Base-by-base conservation (phyloP, 2,888 invertebrate species). In the Hypselothyrea guttata region DNA sequence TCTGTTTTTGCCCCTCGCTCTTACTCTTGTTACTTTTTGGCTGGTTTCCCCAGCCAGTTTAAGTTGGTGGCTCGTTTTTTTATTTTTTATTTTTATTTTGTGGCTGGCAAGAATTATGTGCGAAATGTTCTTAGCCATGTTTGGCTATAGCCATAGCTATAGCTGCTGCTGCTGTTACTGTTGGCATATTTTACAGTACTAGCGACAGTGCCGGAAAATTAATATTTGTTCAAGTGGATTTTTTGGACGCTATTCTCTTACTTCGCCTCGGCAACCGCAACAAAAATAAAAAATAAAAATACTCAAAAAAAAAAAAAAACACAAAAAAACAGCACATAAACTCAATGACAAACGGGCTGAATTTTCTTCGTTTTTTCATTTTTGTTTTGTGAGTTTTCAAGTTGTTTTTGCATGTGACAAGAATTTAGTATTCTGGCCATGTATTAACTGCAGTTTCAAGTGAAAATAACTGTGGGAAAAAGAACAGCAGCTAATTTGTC, bases 161-260 rank as follows among this genome's bases (percentile, higher is more conserved):
- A 42, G 45, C 42, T 13, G 37, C 37, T 33, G 41, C 40, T 40
- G 45, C 30, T 27, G 45, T 46, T 40, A 33, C 34, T 77, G 53
- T 45, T 68, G 57, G 34, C 22, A 30, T 51, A 48, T 63, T 54
- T 35, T 44, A 22, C 56, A 47, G 58, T 4, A 42, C 60, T 61
- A 60, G 65, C 62, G 63, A 75, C 84, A 79, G 61, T 62, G 75
- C 55, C 67, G 62, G 67, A 83, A 79, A 83, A 77, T 77, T 83
- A 83, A 79, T 77, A 76, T 79, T 77, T 83, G 64, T 79, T 46
- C 81, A 73, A 77, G 84, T 73, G 71, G 62, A 75, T 75, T 83
- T 78, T 22, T 61, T 34, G 13, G 53, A 47, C 31, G 33, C 7
- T 30, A 1, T 53, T 30, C 22, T 5, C 22, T 22, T n/a, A 22